Percentiles rank a stretch among this genome's conserved stretches.
Evolutionary conservation across 2,113 vertebrate genomes (phyloP).

Genomic region (Halcyon malimbica): DNA sequence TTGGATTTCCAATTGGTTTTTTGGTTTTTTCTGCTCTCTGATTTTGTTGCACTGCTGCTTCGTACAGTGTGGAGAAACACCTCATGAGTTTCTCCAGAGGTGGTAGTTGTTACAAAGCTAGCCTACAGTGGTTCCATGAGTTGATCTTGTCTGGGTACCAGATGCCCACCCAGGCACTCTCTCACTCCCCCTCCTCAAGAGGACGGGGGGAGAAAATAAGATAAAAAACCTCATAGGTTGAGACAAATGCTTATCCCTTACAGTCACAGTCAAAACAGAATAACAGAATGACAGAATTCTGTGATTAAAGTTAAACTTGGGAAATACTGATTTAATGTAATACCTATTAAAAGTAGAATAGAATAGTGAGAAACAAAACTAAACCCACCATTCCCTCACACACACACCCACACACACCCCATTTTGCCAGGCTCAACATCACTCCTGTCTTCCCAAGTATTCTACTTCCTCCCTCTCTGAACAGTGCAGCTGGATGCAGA

Average conservation of each 20-base stretch:
- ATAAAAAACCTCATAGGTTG: background rate
- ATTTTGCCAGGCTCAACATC: background rate
- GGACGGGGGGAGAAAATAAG: background rate
- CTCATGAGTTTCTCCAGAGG: background rate
- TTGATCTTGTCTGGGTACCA: background rate
- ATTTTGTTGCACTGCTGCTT: background rate
- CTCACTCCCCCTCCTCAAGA: background rate
- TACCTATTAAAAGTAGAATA: background rate
- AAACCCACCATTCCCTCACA: rapidly evolving
- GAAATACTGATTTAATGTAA: background rate
- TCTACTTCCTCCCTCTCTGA: background rate
- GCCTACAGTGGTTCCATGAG: background rate
- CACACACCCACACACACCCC: no score
- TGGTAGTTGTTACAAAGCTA: background rate
- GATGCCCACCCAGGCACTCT: background rate
- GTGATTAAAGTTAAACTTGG: background rate
- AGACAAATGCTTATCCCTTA: background rate
- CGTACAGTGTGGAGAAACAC: background rate
- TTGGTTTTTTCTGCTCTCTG: background rate
- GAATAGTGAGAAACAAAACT: background rate
- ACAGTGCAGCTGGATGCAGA: background rate
- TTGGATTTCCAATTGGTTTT: background rate
- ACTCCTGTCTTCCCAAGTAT: background rate
- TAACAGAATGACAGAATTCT: no score
- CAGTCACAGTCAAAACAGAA: background rate